Percentiles rank a stretch among this genome's conserved stretches.
phyloP scores from a whole-genome alignment of 2,888 invertebrate species.

The Gibbula magus region DNA sequence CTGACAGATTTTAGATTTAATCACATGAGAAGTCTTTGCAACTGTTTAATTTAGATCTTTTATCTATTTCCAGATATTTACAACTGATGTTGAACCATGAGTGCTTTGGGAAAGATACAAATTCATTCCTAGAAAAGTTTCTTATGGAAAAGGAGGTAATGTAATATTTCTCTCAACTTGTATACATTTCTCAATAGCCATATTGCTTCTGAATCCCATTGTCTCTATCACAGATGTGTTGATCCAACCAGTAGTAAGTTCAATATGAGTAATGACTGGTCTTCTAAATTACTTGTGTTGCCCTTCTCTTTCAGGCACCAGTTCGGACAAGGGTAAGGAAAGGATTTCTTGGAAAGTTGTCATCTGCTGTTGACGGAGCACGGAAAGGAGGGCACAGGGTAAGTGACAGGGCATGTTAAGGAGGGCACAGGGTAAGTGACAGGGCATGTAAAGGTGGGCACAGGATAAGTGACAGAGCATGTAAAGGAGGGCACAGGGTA shows the following conservation, averaged over 20 bases:
- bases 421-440: background rate
- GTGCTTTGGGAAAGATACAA: conserved; percentile 70
- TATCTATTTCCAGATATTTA: conserved; percentile 67
- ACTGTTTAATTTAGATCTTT: background rate
- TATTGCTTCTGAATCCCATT: too few species aligned
- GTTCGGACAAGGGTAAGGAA: conserved; percentile 71
- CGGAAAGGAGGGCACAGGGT: conserved; percentile 70
- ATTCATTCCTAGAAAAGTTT: conserved; percentile 70
- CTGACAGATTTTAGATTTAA: too few species aligned
- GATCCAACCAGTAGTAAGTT: too few species aligned
- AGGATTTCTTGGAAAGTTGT: conserved; percentile 71
- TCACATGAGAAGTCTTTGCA: too few species aligned
- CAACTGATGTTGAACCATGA: conserved; percentile 69
- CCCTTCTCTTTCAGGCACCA: conserved; percentile 63
- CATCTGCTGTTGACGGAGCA: conserved; percentile 70
- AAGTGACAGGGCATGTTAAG: background rate
- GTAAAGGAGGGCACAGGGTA: background rate
- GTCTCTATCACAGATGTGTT: too few species aligned
- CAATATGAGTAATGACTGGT: background rate
- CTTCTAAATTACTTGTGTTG: background rate
- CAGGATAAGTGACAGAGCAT: background rate
- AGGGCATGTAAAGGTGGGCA: background rate
- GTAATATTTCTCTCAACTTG: too few species aligned
- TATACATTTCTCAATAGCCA: too few species aligned
- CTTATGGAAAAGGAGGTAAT: conserved; percentile 71